Evolutionary conservation across 2,113 vertebrate genomes (phyloP).

Genomic region (Phaethornis superciliosus): DNA sequence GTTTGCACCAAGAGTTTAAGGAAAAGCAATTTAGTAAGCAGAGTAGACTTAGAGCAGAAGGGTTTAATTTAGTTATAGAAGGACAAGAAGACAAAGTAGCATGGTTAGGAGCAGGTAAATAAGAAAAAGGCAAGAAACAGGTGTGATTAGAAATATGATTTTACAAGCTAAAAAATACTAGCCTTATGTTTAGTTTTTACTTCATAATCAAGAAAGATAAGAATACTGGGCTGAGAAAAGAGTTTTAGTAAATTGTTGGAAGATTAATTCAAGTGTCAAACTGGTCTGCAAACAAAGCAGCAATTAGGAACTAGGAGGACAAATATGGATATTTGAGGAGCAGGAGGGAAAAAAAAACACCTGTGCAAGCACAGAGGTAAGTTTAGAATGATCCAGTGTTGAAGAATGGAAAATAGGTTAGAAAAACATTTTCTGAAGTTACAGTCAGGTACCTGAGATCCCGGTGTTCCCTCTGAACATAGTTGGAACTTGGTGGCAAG

Average conservation of each 20-base stretch:
- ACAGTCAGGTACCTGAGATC: neutral
- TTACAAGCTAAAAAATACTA: neutral
- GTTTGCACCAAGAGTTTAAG: neutral
- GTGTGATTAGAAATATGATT: neutral
- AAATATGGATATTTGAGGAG: neutral
- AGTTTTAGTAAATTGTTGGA: neutral
- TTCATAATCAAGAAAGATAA: neutral
- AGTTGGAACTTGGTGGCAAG: neutral
- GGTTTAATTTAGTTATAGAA: neutral
- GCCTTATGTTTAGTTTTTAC: neutral
- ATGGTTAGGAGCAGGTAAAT: neutral
- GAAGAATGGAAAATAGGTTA: neutral
- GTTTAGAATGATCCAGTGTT: neutral
- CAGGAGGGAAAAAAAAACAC: accelerated
- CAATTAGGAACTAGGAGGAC: neutral
- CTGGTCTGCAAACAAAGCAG: neutral
- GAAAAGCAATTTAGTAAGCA: neutral
- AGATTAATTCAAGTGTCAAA: neutral
- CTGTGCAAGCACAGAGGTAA: neutral
- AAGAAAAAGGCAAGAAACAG: neutral
- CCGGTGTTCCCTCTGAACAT: neutral
- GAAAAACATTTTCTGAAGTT: neutral
- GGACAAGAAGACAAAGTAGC: neutral
- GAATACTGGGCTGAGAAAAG: neutral
- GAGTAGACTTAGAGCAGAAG: neutral